Evolutionary conservation across 2,113 vertebrate genomes (phyloP), one percentile per base, ranked within the genome.

Genomic region (Dendropsophus ebraccatus): DNA sequence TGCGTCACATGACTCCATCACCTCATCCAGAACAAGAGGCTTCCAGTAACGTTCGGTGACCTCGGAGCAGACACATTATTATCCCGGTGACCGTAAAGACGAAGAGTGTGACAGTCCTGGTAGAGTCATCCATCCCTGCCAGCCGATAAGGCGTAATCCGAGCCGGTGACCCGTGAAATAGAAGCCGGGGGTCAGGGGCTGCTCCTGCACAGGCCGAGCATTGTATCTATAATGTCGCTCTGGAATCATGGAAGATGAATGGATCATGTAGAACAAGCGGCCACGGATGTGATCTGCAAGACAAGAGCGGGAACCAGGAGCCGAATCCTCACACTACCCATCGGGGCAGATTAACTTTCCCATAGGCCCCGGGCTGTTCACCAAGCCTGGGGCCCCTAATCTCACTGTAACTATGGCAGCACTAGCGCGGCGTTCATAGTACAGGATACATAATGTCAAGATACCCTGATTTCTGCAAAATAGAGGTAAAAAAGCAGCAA

Each of bases 151-250:
- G 47, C 8, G 73, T 28, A 67, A 47, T 45, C 30, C 37, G 8
- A 45, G 21, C 16, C 25, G 17, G 23, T 70, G 81, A 82, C 45
- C 81, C 50, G 14, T 82, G 65, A 82, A 82, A 82, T 82, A 19
- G 45, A 70, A 67, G 81, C 65, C 28, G 21, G 2, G 8, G 32
- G 19, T 49, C 79, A 19, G 6, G 79, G 49, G 23, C 37, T 10
- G 23, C 37, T 13, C 19, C 10, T 37, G 65, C 41, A 9, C 77
- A 25, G 19, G 56, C 35, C 13, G 2, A 62, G 45, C 35, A 62
- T n/a, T 37, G 12, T 4, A 11, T 21, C 9, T 10, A 4, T 25
- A 23, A 0, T 25, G 17, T 14, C 23, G 1, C 19, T 21, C 32
- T 19, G 21, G 23, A 21, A 9, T 21, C 16, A 21, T 4, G 14